A percentile compares a stretch with the other conserved stretches of the same genome.
phyloP scores from a whole-genome alignment of 2,888 invertebrate species.

The Microplitis deprimator region DNA sequence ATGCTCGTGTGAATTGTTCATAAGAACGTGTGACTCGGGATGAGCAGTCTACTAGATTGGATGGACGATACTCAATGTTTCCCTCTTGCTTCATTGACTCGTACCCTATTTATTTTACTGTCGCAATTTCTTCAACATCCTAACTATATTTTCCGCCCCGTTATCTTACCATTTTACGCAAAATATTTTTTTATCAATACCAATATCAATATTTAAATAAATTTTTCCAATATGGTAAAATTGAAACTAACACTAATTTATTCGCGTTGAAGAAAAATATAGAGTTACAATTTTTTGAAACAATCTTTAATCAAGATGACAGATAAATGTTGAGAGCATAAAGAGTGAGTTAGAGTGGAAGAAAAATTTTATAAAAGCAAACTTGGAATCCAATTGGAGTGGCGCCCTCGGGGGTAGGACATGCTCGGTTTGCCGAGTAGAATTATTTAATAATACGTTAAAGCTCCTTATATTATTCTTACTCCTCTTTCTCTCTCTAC shows the following conservation, averaged over 20 bases:
- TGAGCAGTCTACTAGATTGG: slow-evolving; percentile 36
- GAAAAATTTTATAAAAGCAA: too few relatives aligned
- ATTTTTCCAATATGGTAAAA: too few relatives aligned
- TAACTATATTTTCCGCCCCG: too few relatives aligned
- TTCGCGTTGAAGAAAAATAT: too few relatives aligned
- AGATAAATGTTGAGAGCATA: slow-evolving; percentile 33
- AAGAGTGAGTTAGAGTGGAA: slow-evolving; percentile 23
- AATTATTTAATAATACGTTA: slow-evolving; percentile 56
- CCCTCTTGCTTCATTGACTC: slow-evolving; percentile 16
- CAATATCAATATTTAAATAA: too few relatives aligned
- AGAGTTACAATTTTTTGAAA: slow-evolving; percentile 38
- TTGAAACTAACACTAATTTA: too few relatives aligned
- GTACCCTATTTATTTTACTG: neutral
- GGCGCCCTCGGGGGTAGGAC: slow-evolving; percentile 38
- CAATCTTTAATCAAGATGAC: too few relatives aligned
- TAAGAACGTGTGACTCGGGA: slow-evolving; percentile 43
- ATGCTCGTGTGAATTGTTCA: slow-evolving; percentile 51
- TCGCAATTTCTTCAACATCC: neutral
- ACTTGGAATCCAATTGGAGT: slow-evolving; percentile 44
- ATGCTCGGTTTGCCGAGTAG: slow-evolving; percentile 50
- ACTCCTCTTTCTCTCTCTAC: too few relatives aligned
- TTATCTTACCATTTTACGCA: too few relatives aligned
- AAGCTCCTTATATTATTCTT: slow-evolving; percentile 2
- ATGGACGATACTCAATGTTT: slow-evolving; percentile 18
- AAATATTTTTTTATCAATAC: too few relatives aligned